Percentiles rank a stretch among this genome's conserved stretches.
Conservation (phyloP, 1,140 invertebrate species). For the Anoplophora glabripennis region DNA sequence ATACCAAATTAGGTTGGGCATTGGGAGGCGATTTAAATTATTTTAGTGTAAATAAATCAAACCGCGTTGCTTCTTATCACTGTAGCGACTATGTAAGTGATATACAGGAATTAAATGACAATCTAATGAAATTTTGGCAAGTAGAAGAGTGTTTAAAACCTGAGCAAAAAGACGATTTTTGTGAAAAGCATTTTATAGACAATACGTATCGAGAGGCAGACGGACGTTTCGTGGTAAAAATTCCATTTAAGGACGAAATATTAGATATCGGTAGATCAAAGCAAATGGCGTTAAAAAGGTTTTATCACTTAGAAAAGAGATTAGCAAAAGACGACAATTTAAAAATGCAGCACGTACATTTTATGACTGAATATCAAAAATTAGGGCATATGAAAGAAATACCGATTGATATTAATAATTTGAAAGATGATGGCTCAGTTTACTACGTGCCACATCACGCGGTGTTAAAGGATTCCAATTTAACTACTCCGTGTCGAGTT, state of each 20-base stretch:
- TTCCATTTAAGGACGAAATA: neutral
- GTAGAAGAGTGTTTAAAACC: too few relatives aligned
- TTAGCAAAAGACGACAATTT: slow-evolving; percentile 4
- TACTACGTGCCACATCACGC: slow-evolving; percentile 41
- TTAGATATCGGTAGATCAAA: neutral
- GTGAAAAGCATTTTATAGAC: slow-evolving; percentile 9
- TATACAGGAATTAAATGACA: too few relatives aligned
- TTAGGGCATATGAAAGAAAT: slow-evolving; percentile 38
- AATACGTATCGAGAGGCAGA: neutral
- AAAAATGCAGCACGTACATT: slow-evolving; percentile 22
- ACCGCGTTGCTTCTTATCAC: too few relatives aligned
- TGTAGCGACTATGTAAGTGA: too few relatives aligned
- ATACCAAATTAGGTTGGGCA: slow-evolving; percentile 17
- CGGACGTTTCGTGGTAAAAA: slow-evolving; percentile 5
- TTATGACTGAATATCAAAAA: slow-evolving; percentile 39
- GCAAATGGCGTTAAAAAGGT: slow-evolving; percentile 1
- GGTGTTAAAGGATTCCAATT: slow-evolving; percentile 37
- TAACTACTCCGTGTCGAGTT: slow-evolving; percentile 38
- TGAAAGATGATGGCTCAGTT: too few relatives aligned
- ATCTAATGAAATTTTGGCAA: too few relatives aligned
- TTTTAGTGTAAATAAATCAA: too few relatives aligned
- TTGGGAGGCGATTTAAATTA: neutral
- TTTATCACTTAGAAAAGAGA: slow-evolving; percentile 2
- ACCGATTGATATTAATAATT: too few relatives aligned
- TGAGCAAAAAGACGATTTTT: neutral